These are phyloP conservation scores for Baccha elongata DNA, from an alignment of 2,888 invertebrate species.

Conservation along the genomic window DNA sequence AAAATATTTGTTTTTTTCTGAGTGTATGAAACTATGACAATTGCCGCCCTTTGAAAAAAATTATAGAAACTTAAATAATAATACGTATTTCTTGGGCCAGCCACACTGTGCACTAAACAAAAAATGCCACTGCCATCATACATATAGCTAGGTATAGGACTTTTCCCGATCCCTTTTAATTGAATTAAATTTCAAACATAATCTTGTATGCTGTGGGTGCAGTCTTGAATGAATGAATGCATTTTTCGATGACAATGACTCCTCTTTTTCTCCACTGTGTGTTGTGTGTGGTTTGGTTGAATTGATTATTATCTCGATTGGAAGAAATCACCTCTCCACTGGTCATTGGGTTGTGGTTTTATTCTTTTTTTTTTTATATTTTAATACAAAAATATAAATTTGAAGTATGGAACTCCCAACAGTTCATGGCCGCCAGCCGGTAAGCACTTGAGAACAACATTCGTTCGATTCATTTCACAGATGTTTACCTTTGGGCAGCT, in stretches of 20 bases:
- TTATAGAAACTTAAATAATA: too few relatives aligned
- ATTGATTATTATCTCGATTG: constrained; percentile 44
- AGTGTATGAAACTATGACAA: too few relatives aligned
- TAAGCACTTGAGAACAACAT: constrained; percentile 53
- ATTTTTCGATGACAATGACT: constrained; percentile 55
- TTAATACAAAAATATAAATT: constrained; percentile 26
- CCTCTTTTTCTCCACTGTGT: constrained; percentile 7
- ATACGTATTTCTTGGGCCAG: too few relatives aligned
- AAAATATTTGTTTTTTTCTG: too few relatives aligned
- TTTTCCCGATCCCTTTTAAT: background rate
- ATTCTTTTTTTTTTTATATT: constrained; percentile 6
- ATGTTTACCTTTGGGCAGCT: constrained; percentile 68
- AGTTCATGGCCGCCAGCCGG: constrained; percentile 32
- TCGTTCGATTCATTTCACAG: constrained; percentile 60
- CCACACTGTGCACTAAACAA: too few relatives aligned
- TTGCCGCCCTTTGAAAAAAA: too few relatives aligned
- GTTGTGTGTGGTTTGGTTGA: constrained; percentile 21
- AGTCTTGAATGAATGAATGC: constrained; percentile 20
- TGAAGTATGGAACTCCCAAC: constrained; percentile 19
- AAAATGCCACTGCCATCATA: too few relatives aligned
- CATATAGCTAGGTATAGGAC: background rate
- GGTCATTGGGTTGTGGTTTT: constrained; percentile 33
- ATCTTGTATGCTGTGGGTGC: constrained; percentile 19
- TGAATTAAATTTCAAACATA: constrained; percentile 20
- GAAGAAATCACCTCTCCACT: constrained; percentile 27